Conservation (phyloP, 2,797 vertebrate genomes). For the Molossus molossus region DNA sequence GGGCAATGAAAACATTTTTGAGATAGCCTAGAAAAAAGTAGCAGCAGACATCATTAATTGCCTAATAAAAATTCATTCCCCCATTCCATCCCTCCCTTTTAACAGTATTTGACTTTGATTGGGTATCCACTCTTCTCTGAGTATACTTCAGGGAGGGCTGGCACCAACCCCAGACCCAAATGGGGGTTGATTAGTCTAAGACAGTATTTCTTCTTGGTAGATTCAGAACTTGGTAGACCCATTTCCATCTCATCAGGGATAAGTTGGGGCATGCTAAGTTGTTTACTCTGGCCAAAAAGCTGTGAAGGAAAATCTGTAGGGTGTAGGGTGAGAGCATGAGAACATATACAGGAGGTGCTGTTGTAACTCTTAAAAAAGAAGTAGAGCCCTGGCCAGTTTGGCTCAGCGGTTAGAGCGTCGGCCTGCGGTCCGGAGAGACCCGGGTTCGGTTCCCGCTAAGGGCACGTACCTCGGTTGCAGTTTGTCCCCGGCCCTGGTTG, state of each 20-base stretch:
- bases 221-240: background rate
- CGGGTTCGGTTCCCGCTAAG: too few species aligned
- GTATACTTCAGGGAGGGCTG: background rate
- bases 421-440: too few species aligned
- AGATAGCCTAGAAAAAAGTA: constrained; percentile 12
- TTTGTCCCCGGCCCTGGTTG: too few species aligned
- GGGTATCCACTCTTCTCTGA: constrained; percentile 18
- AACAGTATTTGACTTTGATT: constrained; percentile 44
- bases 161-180: constrained; percentile 30
- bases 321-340: background rate
- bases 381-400: too few species aligned
- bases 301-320: background rate
- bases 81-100: background rate
- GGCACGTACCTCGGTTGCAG: too few species aligned
- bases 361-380: constrained; percentile 23
- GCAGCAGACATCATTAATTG: constrained; percentile 25
- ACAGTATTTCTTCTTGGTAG: background rate
- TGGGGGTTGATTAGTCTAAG: constrained; percentile 57
- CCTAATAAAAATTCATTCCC: constrained; percentile 15
- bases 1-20: background rate
- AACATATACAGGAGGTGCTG: background rate
- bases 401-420: too few species aligned
- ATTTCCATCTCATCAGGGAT: constrained; percentile 35
- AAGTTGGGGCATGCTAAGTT: constrained; percentile 22
- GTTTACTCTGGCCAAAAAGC: constrained; percentile 39